Conservation (phyloP, 1,140 invertebrate species). For the Pristionchus pacificus region DNA sequence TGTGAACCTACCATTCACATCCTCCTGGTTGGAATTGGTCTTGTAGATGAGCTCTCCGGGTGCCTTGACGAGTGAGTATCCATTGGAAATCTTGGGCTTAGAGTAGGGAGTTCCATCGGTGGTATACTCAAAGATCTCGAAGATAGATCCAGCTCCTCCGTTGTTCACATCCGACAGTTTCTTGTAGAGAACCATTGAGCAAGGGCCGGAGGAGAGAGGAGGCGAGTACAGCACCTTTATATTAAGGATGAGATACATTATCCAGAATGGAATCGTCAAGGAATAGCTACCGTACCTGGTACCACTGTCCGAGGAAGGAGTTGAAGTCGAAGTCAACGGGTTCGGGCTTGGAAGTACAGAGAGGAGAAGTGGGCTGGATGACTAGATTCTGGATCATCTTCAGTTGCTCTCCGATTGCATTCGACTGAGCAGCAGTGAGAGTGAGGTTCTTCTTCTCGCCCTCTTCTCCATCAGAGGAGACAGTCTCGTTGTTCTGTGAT, state of each 20-base stretch:
- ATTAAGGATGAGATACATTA: neutral
- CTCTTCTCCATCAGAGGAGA: neutral
- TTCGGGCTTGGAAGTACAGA: conserved; percentile 53
- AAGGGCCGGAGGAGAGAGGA: conserved; percentile 50
- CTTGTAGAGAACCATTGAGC: conserved; percentile 54
- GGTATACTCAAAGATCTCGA: conserved; percentile 57
- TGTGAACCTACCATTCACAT: conserved; percentile 47
- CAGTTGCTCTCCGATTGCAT: conserved; percentile 55
- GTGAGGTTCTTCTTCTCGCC: conserved; percentile 15
- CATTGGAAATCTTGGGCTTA: conserved; percentile 55
- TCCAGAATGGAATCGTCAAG: neutral
- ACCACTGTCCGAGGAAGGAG: conserved; percentile 57
- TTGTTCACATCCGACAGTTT: conserved; percentile 53
- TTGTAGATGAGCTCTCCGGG: conserved; percentile 54
- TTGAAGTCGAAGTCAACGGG: conserved; percentile 53
- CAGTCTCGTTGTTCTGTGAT: conserved; percentile 23
- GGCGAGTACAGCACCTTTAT: conserved; percentile 49
- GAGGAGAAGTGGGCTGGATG: conserved; percentile 51
- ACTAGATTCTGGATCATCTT: conserved; percentile 56
- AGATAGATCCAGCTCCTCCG: conserved; percentile 51
- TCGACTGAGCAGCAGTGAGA: conserved; percentile 52
- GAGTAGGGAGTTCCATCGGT: conserved; percentile 57
- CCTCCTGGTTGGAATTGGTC: conserved; percentile 55
- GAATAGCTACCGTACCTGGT: conserved; percentile 34
- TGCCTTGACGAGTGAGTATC: conserved; percentile 54